Evolutionary conservation across 30 jellyfish, hydroid and myxozoan genomes (phyloP).

Genomic region (Hydractinia symbiolongicarpus): DNA sequence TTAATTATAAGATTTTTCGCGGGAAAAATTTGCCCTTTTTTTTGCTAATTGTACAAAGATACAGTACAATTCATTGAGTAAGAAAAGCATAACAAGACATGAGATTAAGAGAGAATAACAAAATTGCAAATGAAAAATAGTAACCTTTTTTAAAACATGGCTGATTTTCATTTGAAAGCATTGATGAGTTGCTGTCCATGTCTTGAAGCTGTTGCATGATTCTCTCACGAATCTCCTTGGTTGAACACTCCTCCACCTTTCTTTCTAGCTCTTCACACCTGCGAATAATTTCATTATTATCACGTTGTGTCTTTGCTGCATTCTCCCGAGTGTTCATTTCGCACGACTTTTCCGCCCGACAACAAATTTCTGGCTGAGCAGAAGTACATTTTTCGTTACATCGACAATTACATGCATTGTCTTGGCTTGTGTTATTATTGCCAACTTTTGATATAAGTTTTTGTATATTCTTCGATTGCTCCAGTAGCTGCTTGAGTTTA

Average conservation of each 20-base stretch:
- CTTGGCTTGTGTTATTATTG: neutral
- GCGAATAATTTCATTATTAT: conserved; percentile 25
- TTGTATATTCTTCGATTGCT: conserved; percentile 77
- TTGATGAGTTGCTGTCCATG: conserved; percentile 17
- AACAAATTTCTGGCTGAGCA: neutral
- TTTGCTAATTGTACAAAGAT: no score
- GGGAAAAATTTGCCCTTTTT: no score
- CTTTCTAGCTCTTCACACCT: conserved; percentile 66
- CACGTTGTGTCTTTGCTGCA: neutral
- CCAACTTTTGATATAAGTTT: conserved; percentile 42
- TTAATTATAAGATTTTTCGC: no score
- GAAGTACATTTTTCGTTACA: neutral
- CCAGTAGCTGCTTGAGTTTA: conserved; percentile 55
- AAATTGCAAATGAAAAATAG: no score
- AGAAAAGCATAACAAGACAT: no score
- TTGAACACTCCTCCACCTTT: conserved; percentile 52
- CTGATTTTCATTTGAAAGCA: no score
- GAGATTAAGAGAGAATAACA: no score
- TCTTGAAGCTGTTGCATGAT: conserved; percentile 42
- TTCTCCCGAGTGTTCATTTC: neutral
- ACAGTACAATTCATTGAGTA: no score
- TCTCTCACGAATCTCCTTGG: conserved; percentile 52
- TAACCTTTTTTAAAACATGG: no score
- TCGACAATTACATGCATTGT: neutral
- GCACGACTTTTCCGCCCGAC: neutral